A percentile compares a stretch with the other conserved stretches of the same genome.
phyloP scores from a whole-genome alignment of 2,797 vertebrate genomes.

The Bovichtus diacanthus region DNA sequence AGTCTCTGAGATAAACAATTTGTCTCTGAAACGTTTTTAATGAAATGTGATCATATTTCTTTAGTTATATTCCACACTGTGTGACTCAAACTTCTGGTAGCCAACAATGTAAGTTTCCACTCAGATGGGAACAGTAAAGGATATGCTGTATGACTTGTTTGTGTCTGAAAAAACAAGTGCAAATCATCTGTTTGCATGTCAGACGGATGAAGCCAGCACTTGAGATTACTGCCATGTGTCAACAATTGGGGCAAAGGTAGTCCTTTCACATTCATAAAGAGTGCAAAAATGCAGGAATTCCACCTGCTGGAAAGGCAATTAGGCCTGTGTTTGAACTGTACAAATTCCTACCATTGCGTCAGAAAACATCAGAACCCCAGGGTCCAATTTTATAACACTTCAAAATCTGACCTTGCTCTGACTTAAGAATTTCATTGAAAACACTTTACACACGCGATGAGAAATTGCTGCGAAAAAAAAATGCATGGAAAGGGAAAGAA shows the following conservation, averaged over 20 bases:
- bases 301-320: slow-evolving; percentile 54
- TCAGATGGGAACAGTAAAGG: not conserved
- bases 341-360: slow-evolving; percentile 71
- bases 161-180: slow-evolving; percentile 45
- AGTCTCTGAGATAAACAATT: slow-evolving; percentile 43
- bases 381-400: slow-evolving; percentile 49
- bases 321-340: slow-evolving; percentile 63
- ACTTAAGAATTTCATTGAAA: slow-evolving; percentile 53
- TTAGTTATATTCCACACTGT: not conserved
- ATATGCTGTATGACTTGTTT: slow-evolving; percentile 36
- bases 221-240: slow-evolving; percentile 40
- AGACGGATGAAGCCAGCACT: slow-evolving; percentile 36
- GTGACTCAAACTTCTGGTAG: slow-evolving; percentile 1
- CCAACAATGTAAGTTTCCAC: not conserved
- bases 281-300: slow-evolving; percentile 57
- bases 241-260: slow-evolving; percentile 43
- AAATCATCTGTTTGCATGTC: slow-evolving; percentile 60
- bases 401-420: slow-evolving; percentile 44
- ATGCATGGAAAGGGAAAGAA: not conserved
- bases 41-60: slow-evolving; percentile 9
- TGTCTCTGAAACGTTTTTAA: slow-evolving; percentile 14
- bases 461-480: slow-evolving; percentile 6
- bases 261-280: slow-evolving; percentile 43
- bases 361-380: slow-evolving; percentile 36
- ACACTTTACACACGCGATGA: slow-evolving; percentile 14